A percentile compares a stretch with the other conserved stretches of the same genome.
Conservation (phyloP, 1,140 invertebrate species). For the Drosophila ohnishii region DNA sequence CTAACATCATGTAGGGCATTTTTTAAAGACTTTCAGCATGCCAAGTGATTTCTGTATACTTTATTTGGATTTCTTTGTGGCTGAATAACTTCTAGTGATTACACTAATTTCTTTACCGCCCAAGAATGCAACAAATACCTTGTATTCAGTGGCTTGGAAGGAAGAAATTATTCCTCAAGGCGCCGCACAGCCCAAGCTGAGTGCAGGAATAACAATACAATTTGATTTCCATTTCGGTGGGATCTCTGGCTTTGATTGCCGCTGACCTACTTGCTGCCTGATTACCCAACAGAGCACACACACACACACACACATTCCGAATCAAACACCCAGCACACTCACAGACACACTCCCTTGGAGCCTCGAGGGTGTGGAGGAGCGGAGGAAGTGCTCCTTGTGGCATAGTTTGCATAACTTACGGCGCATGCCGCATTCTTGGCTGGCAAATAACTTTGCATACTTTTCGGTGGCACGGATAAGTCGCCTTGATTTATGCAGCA, state of each 20-base stretch:
- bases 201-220: constrained; percentile 54
- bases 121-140: constrained; percentile 30
- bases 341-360: background rate
- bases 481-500: constrained; percentile 70
- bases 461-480: constrained; percentile 53
- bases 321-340: constrained; percentile 11
- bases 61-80: background rate
- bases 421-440: constrained; percentile 65
- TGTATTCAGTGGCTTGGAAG: constrained; percentile 41
- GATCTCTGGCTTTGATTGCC: constrained; percentile 69
- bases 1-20: no score
- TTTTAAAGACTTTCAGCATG: background rate
- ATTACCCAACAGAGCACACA: constrained; percentile 57
- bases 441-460: constrained; percentile 74
- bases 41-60: background rate
- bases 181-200: background rate
- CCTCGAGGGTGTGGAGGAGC: background rate
- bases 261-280: constrained; percentile 74
- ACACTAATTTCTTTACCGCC: background rate
- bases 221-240: constrained; percentile 66
- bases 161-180: constrained; percentile 17
- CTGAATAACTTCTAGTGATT: constrained; percentile 1
- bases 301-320: background rate
- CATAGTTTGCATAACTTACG: constrained; percentile 69
- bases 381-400: constrained; percentile 28